Evolutionary conservation across 2,888 invertebrate species (phyloP).

Genomic region (Thyatira batis): DNA sequence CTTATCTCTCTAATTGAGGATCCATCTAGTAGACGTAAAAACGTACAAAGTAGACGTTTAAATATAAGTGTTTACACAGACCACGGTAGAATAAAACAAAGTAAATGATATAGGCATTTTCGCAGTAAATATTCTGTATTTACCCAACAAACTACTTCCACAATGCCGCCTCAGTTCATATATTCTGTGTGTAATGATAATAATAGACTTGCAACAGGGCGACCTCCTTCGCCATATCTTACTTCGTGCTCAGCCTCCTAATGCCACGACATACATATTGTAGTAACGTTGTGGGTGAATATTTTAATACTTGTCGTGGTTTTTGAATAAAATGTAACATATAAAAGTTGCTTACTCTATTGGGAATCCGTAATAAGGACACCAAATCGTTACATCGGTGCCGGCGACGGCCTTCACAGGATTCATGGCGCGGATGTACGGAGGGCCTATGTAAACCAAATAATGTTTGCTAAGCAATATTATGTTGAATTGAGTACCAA

Average conservation of each 20-base stretch:
- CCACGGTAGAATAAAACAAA: background rate
- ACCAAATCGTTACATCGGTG: conserved; percentile 88
- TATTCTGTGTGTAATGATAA: conserved; percentile 38
- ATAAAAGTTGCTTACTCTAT: conserved; percentile 74
- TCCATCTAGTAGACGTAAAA: too few species aligned
- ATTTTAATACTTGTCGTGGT: conserved; percentile 15
- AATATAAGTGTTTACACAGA: background rate
- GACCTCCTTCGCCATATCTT: conserved; percentile 21
- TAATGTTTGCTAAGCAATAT: conserved; percentile 26
- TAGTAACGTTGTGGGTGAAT: conserved; percentile 36
- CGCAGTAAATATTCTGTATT: background rate
- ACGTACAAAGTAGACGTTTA: background rate
- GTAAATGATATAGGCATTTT: background rate
- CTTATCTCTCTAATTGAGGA: background rate
- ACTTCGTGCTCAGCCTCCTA: conserved; percentile 36
- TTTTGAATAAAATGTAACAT: conserved; percentile 1
- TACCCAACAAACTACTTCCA: conserved; percentile 5
- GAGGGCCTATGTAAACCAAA: conserved; percentile 82
- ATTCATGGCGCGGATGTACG: conserved; percentile 88
- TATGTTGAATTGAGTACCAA: conserved; percentile 5
- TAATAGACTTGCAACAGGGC: conserved; percentile 23
- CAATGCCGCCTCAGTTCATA: conserved; percentile 26
- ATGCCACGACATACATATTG: conserved; percentile 40
- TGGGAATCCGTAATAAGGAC: conserved; percentile 94
- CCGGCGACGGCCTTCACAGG: conserved; percentile 91